These are phyloP conservation scores for Antennarius maculatus DNA, from an alignment of 2,797 vertebrate species.

Conservation along the genomic window DNA sequence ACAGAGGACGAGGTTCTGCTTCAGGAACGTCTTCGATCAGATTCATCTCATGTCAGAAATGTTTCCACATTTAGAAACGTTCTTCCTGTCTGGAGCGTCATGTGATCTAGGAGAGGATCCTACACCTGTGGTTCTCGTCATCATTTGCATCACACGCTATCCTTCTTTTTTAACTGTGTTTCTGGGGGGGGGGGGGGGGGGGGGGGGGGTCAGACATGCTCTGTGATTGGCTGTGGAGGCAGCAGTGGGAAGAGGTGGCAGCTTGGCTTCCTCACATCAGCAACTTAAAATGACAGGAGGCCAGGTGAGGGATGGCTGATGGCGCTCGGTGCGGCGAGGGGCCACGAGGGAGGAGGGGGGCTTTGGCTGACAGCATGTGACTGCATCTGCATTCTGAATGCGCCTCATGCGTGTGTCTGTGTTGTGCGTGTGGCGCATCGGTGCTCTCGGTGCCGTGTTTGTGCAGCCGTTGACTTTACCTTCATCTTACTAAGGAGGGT, in stretches of 20 bases:
- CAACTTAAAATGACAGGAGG: constrained; percentile 1
- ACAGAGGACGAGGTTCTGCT: not conserved
- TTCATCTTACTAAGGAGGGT: constrained; percentile 89
- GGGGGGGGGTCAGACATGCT: constrained; percentile 50
- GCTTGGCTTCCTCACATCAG: constrained; percentile 23
- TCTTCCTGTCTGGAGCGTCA: constrained; percentile 10
- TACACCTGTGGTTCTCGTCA: constrained; percentile 14
- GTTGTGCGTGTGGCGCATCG: constrained; percentile 29
- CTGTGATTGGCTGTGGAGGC: constrained; percentile 46
- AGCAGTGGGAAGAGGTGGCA: constrained; percentile 27
- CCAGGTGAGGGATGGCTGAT: constrained; percentile 13
- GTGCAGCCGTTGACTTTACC: constrained; percentile 79
- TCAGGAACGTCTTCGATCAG: not conserved
- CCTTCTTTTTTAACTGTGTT: no score
- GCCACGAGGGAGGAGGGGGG: constrained; percentile 3
- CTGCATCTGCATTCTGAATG: constrained; percentile 1
- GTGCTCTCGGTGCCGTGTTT: constrained; percentile 54
- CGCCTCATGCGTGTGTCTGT: constrained; percentile 35
- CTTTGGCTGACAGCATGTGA: not conserved
- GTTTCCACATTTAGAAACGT: not conserved
- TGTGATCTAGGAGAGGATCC: not conserved
- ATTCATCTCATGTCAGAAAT: not conserved
- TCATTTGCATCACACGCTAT: no score
- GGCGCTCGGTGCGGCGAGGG: constrained; percentile 44
- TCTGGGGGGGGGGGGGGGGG: no score